Conservation (phyloP, 1,140 invertebrate species). For the Aphidius gifuensis region DNA sequence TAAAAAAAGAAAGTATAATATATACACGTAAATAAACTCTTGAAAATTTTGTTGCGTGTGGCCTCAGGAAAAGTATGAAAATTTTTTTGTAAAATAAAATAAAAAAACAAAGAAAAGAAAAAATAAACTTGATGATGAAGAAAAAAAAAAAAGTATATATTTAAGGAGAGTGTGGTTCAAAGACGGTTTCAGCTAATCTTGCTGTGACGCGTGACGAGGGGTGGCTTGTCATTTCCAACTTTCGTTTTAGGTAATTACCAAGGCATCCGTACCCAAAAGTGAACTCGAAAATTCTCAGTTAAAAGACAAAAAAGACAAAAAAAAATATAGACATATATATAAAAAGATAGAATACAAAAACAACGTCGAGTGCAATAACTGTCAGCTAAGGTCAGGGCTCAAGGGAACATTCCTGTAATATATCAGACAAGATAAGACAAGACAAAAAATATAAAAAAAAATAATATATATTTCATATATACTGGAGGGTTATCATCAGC, state of each 20-base stretch:
- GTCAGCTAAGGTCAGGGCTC: no score
- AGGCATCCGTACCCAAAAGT: background rate
- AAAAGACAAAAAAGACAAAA: background rate
- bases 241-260: conserved; percentile 19
- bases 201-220: conserved; percentile 17
- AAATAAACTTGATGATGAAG: background rate
- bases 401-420: no score
- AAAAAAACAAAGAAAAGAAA: background rate
- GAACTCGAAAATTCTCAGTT: background rate
- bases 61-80: background rate
- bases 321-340: no score
- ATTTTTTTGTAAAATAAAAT: background rate
- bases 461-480: background rate
- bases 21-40: background rate
- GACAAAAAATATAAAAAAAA: background rate
- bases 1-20: background rate
- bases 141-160: background rate
- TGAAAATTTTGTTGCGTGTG: conserved; percentile 3
- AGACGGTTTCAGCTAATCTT: conserved; percentile 16
- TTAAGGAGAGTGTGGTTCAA: conserved; percentile 5
- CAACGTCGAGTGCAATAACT: no score
- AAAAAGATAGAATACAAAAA: no score
- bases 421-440: no score
- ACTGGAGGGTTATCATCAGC: background rate
- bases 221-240: background rate